Conservation (phyloP, 1,140 invertebrate genomes). For the Pseudomyrmex sp. region DNA sequence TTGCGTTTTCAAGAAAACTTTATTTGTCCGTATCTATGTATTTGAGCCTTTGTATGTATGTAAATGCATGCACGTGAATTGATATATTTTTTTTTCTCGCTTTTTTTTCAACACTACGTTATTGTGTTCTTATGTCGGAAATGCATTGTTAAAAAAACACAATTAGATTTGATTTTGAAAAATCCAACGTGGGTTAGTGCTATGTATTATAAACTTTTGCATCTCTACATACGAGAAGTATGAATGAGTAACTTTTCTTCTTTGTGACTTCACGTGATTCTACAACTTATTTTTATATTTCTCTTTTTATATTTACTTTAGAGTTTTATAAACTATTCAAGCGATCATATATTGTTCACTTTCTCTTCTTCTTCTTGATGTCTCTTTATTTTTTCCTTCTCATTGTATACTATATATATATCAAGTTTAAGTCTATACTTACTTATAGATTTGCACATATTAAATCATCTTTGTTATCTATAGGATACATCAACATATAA, state of each 20-base stretch:
- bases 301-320: background rate
- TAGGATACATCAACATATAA: too few species aligned
- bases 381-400: too few species aligned
- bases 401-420: too few species aligned
- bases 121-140: background rate
- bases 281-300: slow-evolving; percentile 1
- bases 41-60: slow-evolving; percentile 16
- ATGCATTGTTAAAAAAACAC: background rate
- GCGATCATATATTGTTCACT: background rate
- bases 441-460: too few species aligned
- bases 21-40: slow-evolving; percentile 1
- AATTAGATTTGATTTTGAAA: slow-evolving; percentile 7
- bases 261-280: background rate
- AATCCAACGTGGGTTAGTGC: background rate
- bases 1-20: slow-evolving; percentile 41
- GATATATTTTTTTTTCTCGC: background rate
- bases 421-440: too few species aligned
- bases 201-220: slow-evolving; percentile 31
- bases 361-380: too few species aligned
- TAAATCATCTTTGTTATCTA: too few species aligned
- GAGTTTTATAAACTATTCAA: background rate
- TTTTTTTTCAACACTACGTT: slow-evolving; percentile 17
- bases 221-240: background rate
- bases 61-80: slow-evolving; percentile 23
- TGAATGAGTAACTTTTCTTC: slow-evolving; percentile 6